Evolutionary conservation across 1,140 invertebrate species (phyloP), one percentile per base, ranked within the genome.

Genomic region (Matsumurasca onukii): DNA sequence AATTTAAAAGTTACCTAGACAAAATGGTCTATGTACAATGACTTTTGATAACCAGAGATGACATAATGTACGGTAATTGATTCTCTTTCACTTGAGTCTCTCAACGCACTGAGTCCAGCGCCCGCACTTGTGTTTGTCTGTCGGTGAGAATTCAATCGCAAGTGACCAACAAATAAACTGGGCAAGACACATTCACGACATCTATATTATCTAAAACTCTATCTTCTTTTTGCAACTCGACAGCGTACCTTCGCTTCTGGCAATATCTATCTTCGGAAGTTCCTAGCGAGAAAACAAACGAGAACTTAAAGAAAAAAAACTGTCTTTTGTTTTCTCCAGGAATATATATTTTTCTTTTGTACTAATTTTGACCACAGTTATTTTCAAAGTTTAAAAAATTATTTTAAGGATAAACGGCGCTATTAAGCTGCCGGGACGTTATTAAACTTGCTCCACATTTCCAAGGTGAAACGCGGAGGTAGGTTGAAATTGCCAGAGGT

Each of bases 111-210:
- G 55, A 5, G 13, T 27, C 25, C 55, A 59, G 55, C 30, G 55
- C 30, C 55, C 55, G 30, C 55, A 59, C 22, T 59, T 20, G 5
- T 45, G 34, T n/a, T n/a, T n/a, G n/a, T n/a, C n/a, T 5, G 5
- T 51, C 49, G 3, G n/a, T 51, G 49, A 51, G 49, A 51, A 51
- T n/a, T n/a, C n/a, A n/a, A n/a, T 51, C 49, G n/a, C 49, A 22
- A 51, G 49, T 51, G 49, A 51, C 49, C 17, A 45, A 51, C 49
- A 51, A 51, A 51, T 51, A 51, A 59, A 59, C 22, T 27, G 55
- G 55, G 55, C 55, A 59, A 59, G 55, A 59, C 55, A 59, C 55
- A 59, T 59, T 25, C 55, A 59, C 55, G 55, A 59, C 55, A 59
- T 59, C 55, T 59, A 59, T 59, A 59, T 29, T 59, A 59, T 59